Evolutionary conservation across 2,797 vertebrate genomes (phyloP).

Genomic region (Falco novaeseelandiae): DNA sequence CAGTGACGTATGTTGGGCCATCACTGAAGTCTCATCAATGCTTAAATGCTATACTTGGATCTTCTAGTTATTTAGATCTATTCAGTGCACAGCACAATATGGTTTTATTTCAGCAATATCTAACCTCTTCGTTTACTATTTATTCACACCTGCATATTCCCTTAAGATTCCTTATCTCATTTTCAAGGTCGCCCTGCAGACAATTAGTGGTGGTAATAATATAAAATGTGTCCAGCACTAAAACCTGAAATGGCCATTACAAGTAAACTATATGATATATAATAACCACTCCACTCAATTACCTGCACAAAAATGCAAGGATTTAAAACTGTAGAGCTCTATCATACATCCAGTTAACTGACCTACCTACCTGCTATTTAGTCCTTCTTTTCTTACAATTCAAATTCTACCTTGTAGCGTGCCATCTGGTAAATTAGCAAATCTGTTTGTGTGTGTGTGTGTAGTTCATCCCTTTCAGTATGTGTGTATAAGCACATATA

Average conservation of each 20-base stretch:
- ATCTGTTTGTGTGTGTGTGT: background rate
- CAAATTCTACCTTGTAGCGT: background rate
- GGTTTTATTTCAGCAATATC: constrained; percentile 45
- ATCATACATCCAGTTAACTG: constrained; percentile 41
- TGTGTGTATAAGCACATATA: background rate
- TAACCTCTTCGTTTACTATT: constrained; percentile 34
- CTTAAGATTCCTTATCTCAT: constrained; percentile 54
- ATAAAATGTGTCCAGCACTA: constrained; percentile 50
- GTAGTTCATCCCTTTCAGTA: background rate
- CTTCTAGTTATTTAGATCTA: constrained; percentile 17
- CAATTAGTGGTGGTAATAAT: constrained; percentile 58
- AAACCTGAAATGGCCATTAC: constrained; percentile 52
- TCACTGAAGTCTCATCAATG: background rate
- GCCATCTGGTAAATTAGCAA: background rate
- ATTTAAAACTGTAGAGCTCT: constrained; percentile 44
- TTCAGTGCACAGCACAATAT: constrained; percentile 5
- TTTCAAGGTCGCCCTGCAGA: constrained; percentile 48
- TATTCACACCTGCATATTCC: constrained; percentile 47
- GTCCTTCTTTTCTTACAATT: constrained; percentile 3
- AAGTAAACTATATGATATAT: constrained; percentile 53
- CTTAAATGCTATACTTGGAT: background rate
- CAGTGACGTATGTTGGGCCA: background rate
- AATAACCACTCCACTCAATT: constrained; percentile 56
- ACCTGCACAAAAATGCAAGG: constrained; percentile 43
- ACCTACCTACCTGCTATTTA: background rate